Conservation (phyloP, 2,888 invertebrate species). For the Caenorhabditis sinica region DNA sequence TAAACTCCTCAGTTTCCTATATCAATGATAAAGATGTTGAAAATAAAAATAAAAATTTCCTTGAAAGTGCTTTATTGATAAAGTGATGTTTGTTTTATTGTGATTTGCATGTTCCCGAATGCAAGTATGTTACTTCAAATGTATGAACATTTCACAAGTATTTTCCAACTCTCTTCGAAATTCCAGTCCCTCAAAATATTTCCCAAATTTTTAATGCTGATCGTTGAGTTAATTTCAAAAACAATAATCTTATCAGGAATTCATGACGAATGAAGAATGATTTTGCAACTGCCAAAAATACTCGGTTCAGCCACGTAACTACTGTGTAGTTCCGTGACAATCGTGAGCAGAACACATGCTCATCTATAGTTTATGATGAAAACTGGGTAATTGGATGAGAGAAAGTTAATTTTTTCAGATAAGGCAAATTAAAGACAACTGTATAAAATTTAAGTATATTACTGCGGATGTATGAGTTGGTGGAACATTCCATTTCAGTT, state of each 20-base stretch:
- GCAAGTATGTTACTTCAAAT: too few species aligned
- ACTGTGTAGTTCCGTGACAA: slow-evolving; percentile 13
- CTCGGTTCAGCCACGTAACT: neutral
- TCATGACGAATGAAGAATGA: slow-evolving; percentile 16
- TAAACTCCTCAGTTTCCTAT: too few species aligned
- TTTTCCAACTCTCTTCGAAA: neutral
- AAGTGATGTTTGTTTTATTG: too few species aligned
- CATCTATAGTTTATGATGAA: neutral
- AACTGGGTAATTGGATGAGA: too few species aligned
- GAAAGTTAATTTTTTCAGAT: slow-evolving; percentile 6
- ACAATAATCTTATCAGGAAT: slow-evolving; percentile 15
- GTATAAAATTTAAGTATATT: too few species aligned
- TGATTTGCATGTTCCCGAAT: too few species aligned
- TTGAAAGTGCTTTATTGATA: too few species aligned
- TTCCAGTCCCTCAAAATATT: neutral
- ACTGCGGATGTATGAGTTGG: too few species aligned
- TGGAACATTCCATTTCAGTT: slow-evolving; percentile 1
- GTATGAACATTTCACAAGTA: too few species aligned
- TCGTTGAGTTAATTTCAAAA: neutral
- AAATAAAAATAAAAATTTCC: too few species aligned
- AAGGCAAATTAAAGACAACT: neutral
- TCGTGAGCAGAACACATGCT: neutral
- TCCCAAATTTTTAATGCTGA: neutral
- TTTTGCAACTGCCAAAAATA: slow-evolving; percentile 8
- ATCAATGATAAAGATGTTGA: too few species aligned